Base-by-base conservation (phyloP, 2,797 vertebrate species). In the Pogonophryne albipinna region DNA sequence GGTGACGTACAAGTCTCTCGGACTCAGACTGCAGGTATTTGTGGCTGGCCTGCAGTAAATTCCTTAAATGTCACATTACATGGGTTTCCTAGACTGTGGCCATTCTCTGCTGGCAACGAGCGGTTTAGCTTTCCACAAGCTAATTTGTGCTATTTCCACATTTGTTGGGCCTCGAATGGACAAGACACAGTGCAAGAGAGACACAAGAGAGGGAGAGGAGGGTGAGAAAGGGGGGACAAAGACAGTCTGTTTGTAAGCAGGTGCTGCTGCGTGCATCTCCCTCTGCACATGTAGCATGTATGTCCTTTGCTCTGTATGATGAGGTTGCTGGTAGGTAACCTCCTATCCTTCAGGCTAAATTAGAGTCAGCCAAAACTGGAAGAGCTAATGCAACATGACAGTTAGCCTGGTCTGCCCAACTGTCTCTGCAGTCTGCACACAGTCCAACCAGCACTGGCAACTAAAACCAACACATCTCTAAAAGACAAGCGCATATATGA, bases 351-450 rank as follows among this genome's bases (percentile, higher is more conserved):
- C 74, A 63, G 87, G 92, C 89, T 78, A 91, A 84, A 86, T 59
- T 65, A 74, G 78, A 91, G 79, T 83, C 80, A 85, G 86, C 85
- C 78, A 86, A 87, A 66, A 60, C 81, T 68, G 59, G 63, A 59
- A 70, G 83, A 92, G 84, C 77, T 92, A 91, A 94, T 93, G 68
- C 82, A 87, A 82, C 72, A 62, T 93, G 94, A 94, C 94, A 94
- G 88, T 71, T 84, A 76, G 89, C 80, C 87, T 87, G 79, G 71
- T 75, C 65, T 80, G 69, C 67, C 70, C 57, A 64, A 80, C 71
- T 76, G 77, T 74, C 72, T 85, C 76, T 74, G 77, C 45, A 50
- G 76, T 85, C 76, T 74, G 77, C 45, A 50, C 78, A 82, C 73
- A 61, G 63, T 76, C 62, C 65, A 80, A 84, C 73, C 47, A 70